phyloP scores from a whole-genome alignment of 2,888 invertebrate genomes.

The Steromphala cineraria region DNA sequence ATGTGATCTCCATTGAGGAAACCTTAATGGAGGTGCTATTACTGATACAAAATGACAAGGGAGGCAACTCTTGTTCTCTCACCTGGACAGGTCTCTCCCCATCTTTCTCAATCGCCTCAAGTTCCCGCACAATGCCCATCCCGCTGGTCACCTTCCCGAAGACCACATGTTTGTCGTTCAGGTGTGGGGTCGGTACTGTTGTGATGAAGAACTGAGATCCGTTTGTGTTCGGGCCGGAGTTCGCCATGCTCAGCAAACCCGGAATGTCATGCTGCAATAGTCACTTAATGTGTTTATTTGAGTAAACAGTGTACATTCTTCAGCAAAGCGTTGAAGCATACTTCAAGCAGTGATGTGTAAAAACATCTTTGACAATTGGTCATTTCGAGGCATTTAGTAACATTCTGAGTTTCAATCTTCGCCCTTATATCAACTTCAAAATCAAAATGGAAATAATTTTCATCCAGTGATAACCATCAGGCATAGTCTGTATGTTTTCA shows the following conservation, averaged over 20 bases:
- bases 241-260: slow-evolving; percentile 73
- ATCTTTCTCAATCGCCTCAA: slow-evolving; percentile 81
- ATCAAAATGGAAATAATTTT: no score
- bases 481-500: no score
- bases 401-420: no score
- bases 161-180: slow-evolving; percentile 88
- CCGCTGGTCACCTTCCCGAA: slow-evolving; percentile 89
- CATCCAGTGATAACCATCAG: no score
- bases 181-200: slow-evolving; percentile 84
- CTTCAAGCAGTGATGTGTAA: no score
- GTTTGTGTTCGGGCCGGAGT: slow-evolving; percentile 72
- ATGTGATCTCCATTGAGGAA: no score
- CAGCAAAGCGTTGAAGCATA: no score
- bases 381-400: no score
- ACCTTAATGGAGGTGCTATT: no score
- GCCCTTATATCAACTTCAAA: no score
- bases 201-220: slow-evolving; percentile 79
- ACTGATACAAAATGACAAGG: no score
- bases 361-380: no score
- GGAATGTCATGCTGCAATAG: slow-evolving; percentile 70
- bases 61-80: not conserved
- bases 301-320: not conserved
- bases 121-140: slow-evolving; percentile 83
- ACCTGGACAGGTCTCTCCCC: slow-evolving; percentile 53
- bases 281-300: not conserved